Conservation (phyloP, 2,113 vertebrate genomes). For the Lasiurus borealis region DNA sequence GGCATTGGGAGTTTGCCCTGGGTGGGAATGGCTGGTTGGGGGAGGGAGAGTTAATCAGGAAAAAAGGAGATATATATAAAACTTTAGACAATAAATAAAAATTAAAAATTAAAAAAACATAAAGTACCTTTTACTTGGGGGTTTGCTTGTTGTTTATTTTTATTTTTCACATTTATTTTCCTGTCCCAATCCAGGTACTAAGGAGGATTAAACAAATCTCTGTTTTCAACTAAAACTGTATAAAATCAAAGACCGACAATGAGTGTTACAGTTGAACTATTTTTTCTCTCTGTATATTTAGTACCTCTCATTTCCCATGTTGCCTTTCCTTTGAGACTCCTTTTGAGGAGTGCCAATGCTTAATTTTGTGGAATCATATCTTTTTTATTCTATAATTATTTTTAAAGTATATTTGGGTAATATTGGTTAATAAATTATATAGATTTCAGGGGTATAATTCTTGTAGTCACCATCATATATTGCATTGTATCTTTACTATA, state of each 20-base stretch:
- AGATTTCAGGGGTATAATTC: no score
- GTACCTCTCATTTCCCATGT: background rate
- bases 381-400: no score
- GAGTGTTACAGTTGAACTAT: background rate
- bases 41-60: fast-evolving
- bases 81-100: no score
- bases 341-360: background rate
- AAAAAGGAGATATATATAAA: no score
- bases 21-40: no score
- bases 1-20: no score
- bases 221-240: constrained; percentile 22
- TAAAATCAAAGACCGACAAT: constrained; percentile 2
- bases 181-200: background rate
- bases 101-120: no score
- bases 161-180: constrained; percentile 24
- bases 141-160: background rate
- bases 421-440: no score
- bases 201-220: background rate
- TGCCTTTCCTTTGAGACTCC: background rate
- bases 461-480: no score
- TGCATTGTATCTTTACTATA: no score
- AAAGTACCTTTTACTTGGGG: background rate
- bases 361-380: background rate
- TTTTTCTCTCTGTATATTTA: background rate
- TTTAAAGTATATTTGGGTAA: no score